These are phyloP conservation scores for Puntigrus tetrazona DNA, from an alignment of 2,113 vertebrate genomes.

Conservation along the genomic window DNA sequence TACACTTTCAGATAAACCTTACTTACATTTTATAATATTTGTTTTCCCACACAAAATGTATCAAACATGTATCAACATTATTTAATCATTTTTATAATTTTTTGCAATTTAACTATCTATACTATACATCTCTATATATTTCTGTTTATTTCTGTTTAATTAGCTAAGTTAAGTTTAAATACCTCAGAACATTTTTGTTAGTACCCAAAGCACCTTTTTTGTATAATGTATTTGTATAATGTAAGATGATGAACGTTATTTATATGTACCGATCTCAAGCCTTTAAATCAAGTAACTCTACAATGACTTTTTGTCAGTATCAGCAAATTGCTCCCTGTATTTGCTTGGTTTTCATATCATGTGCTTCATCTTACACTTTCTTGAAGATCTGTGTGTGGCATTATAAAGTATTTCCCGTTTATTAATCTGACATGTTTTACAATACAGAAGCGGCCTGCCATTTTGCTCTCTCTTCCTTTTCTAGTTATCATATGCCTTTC, in stretches of 20 bases:
- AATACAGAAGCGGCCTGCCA: not conserved
- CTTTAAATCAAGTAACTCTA: not conserved
- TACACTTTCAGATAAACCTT: too few relatives aligned
- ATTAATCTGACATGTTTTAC: not conserved
- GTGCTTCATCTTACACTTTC: not conserved
- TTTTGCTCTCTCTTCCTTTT: not conserved
- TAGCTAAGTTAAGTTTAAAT: too few relatives aligned
- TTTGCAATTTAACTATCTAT: too few relatives aligned
- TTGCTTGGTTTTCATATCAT: not conserved
- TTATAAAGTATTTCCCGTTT: not conserved
- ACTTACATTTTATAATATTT: too few relatives aligned
- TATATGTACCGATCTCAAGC: not conserved
- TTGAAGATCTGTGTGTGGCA: not conserved
- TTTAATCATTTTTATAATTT: too few relatives aligned
- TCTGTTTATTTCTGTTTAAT: too few relatives aligned
- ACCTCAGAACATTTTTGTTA: too few relatives aligned
- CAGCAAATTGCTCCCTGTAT: not conserved
- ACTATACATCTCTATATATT: too few relatives aligned
- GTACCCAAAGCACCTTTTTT: too few relatives aligned
- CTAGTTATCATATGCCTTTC: conserved; percentile 14
- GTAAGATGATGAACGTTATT: not conserved
- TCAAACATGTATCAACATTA: too few relatives aligned
- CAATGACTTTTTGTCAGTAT: not conserved
- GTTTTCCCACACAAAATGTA: too few relatives aligned
- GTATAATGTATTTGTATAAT: not conserved